Base-by-base conservation (phyloP, 2,797 vertebrate genomes). In the Tapirus indicus region DNA sequence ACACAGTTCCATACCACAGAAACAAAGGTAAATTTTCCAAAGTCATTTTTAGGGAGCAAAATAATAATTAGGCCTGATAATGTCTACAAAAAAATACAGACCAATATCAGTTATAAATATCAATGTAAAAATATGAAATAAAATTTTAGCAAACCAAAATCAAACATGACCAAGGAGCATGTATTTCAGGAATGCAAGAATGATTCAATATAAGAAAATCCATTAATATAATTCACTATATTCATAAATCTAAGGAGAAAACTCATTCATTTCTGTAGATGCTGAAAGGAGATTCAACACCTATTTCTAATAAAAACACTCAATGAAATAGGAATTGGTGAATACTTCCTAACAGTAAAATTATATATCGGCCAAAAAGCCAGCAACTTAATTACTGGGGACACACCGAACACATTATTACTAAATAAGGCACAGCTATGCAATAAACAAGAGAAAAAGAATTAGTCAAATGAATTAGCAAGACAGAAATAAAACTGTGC, bases 241-340 rank as follows among this genome's bases (percentile, higher is more conserved):
- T 74, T 97, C 27, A 94, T 58, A 83, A 87, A 78, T 58, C 49
- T 77, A 78, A 66, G 64, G 35, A 91, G 38, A 71, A 82, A 90
- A 84, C 6, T 58, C 56, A 92, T 88, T 91, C 27, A 68, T 78
- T 49, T 94, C 23, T 35, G 92, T 7, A 89, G 38, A 60, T 79
- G 23, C 13, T 78, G 58, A 44, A 92, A 66, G 41, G 16, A 75
- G 29, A 95, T 58, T 91, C n/a, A 87, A 90, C 9, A 56, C 21
- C 29, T 52, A 85, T 49, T 93, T 47, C 35, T 85, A 85, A 92
- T 74, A 74, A 93, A 90, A 93, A 20, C 5, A 68, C n/a, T 62
- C n/a, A 74, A 54, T 74, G 68, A 75, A 78, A 87, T 9, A 92
- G 12, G 44, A 71, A 80, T 38, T 93, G 41, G 18, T 54, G 20